Base-by-base conservation (phyloP, 1,140 invertebrate genomes). In the Drosophila willistoni region DNA sequence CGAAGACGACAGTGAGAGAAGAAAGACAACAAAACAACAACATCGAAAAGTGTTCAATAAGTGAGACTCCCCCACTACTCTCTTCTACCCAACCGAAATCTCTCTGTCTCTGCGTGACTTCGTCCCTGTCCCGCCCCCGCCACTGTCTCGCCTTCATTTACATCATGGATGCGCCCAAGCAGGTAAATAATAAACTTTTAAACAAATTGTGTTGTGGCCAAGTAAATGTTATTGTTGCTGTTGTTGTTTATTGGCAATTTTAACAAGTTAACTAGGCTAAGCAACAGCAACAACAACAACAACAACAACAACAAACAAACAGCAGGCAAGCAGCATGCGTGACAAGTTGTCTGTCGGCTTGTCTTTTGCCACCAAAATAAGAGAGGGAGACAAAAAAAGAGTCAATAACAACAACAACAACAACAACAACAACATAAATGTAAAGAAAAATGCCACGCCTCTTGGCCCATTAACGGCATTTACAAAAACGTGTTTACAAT, bases 211-310 rank as follows among this genome's bases (percentile, higher is more conserved):
- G 44, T 51, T 51, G 44, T 51, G 44, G 17, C 44, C 44, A 51
- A 51, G 44, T 51, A 51, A 51, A 51, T 51, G 44, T 17, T 47
- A 47, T 47, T 47, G 44, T 76, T 56, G 36, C 78, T 69, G 34
- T 68, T 69, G 34, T 68, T 68, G 65, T 61, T 61, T 73, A 70
- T 64, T 67, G 55, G 42, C 60, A 42, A 44, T 47, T 76, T 54
- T 47, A 67, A 75, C 82, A 78, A 79, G 60, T 71, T 89, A 87
- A 83, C 71, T 89, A 80, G 83, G 76, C 82, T 82, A 85, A 87
- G 79, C 68, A 67, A 82, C 68, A 65, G 75, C 68, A 62, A 61
- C 62, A 76, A 64, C 71, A 64, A 19, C 67, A 71, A 39, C 39
- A 64, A 33, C 73, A 61, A 66, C 29, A 82, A 47, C 7, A 47